Conservation (phyloP, 2,797 vertebrate genomes). For the Schizopygopsis malacanthus region DNA sequence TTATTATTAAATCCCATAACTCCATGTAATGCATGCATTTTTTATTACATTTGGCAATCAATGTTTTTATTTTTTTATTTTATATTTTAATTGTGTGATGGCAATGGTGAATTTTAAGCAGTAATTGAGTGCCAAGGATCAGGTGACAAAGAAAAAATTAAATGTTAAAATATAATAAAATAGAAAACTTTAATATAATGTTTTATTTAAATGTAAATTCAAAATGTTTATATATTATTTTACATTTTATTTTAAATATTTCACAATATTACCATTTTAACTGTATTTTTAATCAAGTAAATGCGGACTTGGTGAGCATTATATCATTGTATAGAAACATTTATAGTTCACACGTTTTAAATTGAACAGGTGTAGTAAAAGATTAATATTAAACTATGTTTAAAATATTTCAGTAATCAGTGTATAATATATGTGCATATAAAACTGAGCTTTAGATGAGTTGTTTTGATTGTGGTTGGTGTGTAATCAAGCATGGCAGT, state of each 20-base stretch:
- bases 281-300: background rate
- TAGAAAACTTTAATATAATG: too few species aligned
- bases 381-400: background rate
- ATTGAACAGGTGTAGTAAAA: background rate
- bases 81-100: too few species aligned
- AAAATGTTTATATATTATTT: too few species aligned
- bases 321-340: background rate
- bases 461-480: conserved; percentile 24
- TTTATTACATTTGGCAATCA: background rate
- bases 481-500: conserved; percentile 1
- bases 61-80: too few species aligned
- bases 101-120: too few species aligned
- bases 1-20: background rate
- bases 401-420: conserved; percentile 19
- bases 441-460: conserved; percentile 4
- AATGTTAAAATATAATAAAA: too few species aligned
- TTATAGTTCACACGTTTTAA: background rate
- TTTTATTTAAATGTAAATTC: too few species aligned
- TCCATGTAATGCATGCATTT: background rate
- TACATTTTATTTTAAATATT: too few species aligned
- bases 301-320: background rate
- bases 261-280: too few species aligned
- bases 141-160: too few species aligned
- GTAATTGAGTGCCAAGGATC: too few species aligned
- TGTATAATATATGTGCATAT: conserved; percentile 38